Conservation (phyloP, 2,113 vertebrate species). For the Heterochromis multidens region DNA sequence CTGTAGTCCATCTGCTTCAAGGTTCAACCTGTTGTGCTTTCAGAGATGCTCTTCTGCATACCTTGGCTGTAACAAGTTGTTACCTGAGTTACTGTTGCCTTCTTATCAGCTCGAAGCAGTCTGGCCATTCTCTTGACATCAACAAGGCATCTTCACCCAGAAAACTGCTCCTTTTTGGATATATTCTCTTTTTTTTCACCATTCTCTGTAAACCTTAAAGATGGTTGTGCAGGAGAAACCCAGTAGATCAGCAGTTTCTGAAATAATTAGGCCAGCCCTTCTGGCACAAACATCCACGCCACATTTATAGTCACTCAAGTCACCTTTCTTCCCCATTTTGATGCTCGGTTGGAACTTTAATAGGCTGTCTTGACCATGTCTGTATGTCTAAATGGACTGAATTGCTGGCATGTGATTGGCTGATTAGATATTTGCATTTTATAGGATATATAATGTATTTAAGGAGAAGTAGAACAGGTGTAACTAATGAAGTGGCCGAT, state of each 20-base stretch:
- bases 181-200: neutral
- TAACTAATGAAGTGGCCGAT: neutral
- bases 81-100: neutral
- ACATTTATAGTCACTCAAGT: neutral
- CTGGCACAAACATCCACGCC: too few species aligned
- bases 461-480: neutral
- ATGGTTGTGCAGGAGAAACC: neutral
- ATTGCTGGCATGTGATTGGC: neutral
- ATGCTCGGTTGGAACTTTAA: neutral
- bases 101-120: rapidly evolving
- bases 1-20: neutral
- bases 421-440: neutral
- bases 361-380: neutral
- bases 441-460: neutral
- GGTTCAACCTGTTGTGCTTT: neutral
- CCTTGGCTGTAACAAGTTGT: neutral
- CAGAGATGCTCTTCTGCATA: too few species aligned
- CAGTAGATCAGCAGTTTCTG: neutral
- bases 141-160: neutral
- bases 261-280: too few species aligned
- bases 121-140: neutral
- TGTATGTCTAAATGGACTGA: neutral
- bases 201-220: neutral
- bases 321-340: neutral
- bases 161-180: neutral